Base-by-base conservation (phyloP, 2,888 invertebrate species). In the Clistopyga incitator region DNA sequence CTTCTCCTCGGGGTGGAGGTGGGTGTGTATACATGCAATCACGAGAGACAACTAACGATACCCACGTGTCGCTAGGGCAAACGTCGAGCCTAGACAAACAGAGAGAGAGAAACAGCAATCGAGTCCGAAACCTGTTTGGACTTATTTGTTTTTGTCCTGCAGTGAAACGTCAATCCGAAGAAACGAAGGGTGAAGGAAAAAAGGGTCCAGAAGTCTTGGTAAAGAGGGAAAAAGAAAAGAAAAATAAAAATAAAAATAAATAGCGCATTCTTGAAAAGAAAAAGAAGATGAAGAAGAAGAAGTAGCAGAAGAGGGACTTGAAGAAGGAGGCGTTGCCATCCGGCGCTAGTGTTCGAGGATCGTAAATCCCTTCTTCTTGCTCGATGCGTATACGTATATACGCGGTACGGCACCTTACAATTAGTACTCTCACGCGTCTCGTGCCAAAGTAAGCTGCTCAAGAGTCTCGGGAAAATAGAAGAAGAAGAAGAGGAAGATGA, bases 391-490 rank as follows among this genome's bases (percentile, higher is more conserved):
- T 25, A 67, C 56, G 50, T 56, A 68, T 54, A 70, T 64, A 64
- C 45, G 56, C 54, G 67, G 74, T 47, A 50, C 74, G 74, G 84
- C 81, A 81, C 81, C 84, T 81, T 84, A 76, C 81, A 84, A 84
- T 84, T 84, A 84, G 84, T 84, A 81, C 78, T 71, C 70, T 50
- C 56, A 75, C 65, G 75, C 84, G 78, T 84, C 78, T 81, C 81
- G 81, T 84, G 77, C 83, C 84, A 81, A 81, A 81, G 84, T 84
- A 76, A 84, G 84, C 78, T 70, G 81, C 78, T 75, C 75, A 45
- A 52, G 50, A 61, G 71, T 67, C 59, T 77, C 29, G 59, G 68
- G 74, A 77, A 83, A 74, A 61, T 25, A 42, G 45, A 70, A 47
- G 11, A 71, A 68, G 42, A 59, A 38, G 56, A 23, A 68, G 42